A percentile compares a stretch with the other conserved stretches of the same genome.
phyloP scores from a whole-genome alignment of 2,113 vertebrate species.

The Prionailurus viverrinus region DNA sequence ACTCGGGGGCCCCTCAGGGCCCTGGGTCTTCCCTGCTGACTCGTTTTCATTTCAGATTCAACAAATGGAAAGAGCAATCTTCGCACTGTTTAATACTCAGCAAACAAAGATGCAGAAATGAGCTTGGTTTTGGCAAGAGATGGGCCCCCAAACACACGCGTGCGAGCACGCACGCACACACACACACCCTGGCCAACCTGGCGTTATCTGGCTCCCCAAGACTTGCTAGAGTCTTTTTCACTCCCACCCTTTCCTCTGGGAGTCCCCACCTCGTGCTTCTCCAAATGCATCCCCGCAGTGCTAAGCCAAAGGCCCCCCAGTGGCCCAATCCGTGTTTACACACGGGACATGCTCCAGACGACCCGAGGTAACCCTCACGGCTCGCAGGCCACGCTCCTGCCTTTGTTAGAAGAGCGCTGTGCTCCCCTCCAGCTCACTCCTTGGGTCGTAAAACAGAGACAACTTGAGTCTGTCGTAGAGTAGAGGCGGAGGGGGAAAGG shows the following conservation, averaged over 20 bases:
- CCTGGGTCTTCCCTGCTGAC: slow-evolving; percentile 59
- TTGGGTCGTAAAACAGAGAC: not conserved
- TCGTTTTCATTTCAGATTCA: slow-evolving; percentile 73
- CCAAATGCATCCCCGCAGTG: not conserved
- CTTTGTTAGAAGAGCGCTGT: not conserved
- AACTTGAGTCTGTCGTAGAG: not conserved
- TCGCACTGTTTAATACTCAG: slow-evolving; percentile 64
- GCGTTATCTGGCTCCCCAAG: not conserved
- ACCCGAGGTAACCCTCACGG: not conserved
- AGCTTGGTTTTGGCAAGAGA: slow-evolving; percentile 61
- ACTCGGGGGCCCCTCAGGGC: not conserved
- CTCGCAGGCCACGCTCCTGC: not conserved
- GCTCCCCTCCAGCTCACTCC: not conserved
- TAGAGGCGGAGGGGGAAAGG: not conserved
- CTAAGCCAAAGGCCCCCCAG: not conserved
- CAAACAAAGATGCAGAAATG: slow-evolving; percentile 70
- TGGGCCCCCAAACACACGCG: not conserved
- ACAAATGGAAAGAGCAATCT: slow-evolving; percentile 40
- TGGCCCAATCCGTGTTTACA: not conserved
- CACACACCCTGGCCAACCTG: not conserved
- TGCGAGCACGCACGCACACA: not conserved
- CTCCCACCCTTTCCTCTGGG: not conserved
- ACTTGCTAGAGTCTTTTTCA: not conserved
- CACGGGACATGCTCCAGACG: not conserved
- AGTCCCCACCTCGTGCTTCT: not conserved